These are phyloP conservation scores for Eueremaeus valkanovi DNA, from an alignment of 2,888 invertebrate species.

Conservation along the genomic window DNA sequence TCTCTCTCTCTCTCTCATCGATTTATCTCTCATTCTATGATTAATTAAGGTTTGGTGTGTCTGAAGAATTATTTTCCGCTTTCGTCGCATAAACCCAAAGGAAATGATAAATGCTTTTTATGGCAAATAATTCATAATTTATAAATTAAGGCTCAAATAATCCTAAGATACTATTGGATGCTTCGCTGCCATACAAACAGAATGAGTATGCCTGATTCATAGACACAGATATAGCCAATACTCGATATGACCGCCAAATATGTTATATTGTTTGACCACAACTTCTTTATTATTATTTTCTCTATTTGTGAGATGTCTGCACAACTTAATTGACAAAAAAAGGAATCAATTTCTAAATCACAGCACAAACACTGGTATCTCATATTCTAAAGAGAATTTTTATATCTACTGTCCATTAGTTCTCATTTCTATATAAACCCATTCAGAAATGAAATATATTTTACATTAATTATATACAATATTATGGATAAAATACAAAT, in stretches of 20 bases:
- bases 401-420: background rate
- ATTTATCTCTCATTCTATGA: constrained; percentile 1
- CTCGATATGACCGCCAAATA: too few relatives aligned
- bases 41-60: background rate
- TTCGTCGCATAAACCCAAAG: background rate
- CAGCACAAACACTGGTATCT: background rate
- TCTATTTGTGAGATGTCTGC: background rate
- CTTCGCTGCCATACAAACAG: too few relatives aligned
- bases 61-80: constrained; percentile 1
- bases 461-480: background rate
- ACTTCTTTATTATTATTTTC: background rate
- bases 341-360: background rate
- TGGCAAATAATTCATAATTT: constrained; percentile 19
- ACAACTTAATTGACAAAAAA: background rate
- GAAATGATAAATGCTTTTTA: constrained; percentile 7
- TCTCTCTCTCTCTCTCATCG: too few relatives aligned
- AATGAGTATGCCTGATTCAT: background rate
- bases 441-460: background rate
- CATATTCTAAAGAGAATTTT: constrained; percentile 3
- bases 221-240: background rate
- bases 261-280: too few relatives aligned
- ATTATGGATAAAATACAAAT: background rate
- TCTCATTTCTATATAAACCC: background rate
- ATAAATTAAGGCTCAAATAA: constrained; percentile 12
- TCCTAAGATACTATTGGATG: background rate